A percentile compares a stretch with the other conserved stretches of the same genome.
phyloP scores from a whole-genome alignment of 2,113 vertebrate genomes.

The Phoxinus phoxinus region DNA sequence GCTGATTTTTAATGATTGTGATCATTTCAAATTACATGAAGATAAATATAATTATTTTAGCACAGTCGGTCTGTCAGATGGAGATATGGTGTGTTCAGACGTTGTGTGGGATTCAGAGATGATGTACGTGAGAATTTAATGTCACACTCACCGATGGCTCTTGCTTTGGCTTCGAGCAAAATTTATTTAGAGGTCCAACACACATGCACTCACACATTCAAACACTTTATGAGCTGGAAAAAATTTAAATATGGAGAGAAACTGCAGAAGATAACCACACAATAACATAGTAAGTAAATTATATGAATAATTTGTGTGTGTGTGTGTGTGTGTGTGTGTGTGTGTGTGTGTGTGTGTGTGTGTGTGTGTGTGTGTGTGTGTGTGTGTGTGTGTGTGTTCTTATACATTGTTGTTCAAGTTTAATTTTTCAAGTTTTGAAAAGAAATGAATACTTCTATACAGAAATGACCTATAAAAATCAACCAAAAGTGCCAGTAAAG shows the following conservation, averaged over 20 bases:
- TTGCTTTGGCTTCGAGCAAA: constrained; percentile 7
- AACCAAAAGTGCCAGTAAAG: too few species aligned
- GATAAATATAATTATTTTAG: neutral
- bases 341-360: too few species aligned
- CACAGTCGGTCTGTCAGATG: constrained; percentile 26
- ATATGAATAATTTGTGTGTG: too few species aligned
- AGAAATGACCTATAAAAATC: too few species aligned
- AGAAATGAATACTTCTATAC: too few species aligned
- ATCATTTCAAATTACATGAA: neutral
- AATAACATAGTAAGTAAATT: neutral
- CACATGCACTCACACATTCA: neutral
- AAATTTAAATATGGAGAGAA: neutral
- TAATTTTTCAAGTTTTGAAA: too few species aligned
- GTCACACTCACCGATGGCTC: constrained; percentile 8
- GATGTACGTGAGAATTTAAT: constrained; percentile 35
- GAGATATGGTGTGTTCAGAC: constrained; percentile 17
- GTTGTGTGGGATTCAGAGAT: constrained; percentile 26
- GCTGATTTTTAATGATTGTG: constrained; percentile 11
- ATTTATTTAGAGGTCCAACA: neutral
- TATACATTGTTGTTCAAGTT: too few species aligned
- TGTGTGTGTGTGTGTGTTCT: too few species aligned
- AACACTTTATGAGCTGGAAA: neutral
- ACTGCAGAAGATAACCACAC: neutral
- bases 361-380: too few species aligned
- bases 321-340: too few species aligned